Evolutionary conservation across 2,797 vertebrate species (phyloP), one percentile per base, ranked within the genome.

Genomic region (Coregonus suidteri): DNA sequence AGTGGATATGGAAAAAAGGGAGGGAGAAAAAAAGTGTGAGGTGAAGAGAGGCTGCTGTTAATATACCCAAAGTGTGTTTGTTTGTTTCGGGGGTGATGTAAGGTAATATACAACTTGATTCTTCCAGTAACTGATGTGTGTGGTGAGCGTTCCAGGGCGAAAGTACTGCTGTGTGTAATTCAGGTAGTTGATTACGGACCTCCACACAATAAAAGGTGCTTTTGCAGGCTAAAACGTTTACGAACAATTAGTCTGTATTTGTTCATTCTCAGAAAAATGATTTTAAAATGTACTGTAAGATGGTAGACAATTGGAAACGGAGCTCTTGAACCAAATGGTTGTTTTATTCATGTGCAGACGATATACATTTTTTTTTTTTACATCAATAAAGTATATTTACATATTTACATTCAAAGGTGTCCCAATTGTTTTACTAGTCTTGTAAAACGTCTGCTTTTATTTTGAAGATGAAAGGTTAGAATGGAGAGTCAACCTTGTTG

Each of bases 361-460:
- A 88, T 86, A 89, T 90, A 90, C 90, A 92, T 71, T 56, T 79
- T 79, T 80, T 79, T 80, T 80, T 85, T 74, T 75, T 71, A 85
- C 83, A 89, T 78, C 76, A 79, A 83, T 88, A 85, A 80, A 87
- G 80, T 65, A 31, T 85, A 86, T 91, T 74, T 87, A 90, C 76
- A 80, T 67, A 91, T 90, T 84, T 88, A 91, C 89, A 89, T 77
- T 54, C 82, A 4, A 75, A 89, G 81, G 83, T 82, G 80, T 82
- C 71, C 30, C 74, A 79, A n/a, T 11, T 81, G 77, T 84, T 77
- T 16, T 71, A 75, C 72, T 72, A 25, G 11, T 59, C 62, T n/a
- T 75, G 15, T 67, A 65, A 66, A 51, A 75, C 3, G 15, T 73
- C 41, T n/a, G 30, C n/a, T 69, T 37, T 59, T 80, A 53, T 59